Percentiles rank a stretch among this genome's conserved stretches.
These are phyloP conservation scores for Gonatopus flavifemur DNA, from an alignment of 1,140 invertebrate species.

Conservation along the genomic window DNA sequence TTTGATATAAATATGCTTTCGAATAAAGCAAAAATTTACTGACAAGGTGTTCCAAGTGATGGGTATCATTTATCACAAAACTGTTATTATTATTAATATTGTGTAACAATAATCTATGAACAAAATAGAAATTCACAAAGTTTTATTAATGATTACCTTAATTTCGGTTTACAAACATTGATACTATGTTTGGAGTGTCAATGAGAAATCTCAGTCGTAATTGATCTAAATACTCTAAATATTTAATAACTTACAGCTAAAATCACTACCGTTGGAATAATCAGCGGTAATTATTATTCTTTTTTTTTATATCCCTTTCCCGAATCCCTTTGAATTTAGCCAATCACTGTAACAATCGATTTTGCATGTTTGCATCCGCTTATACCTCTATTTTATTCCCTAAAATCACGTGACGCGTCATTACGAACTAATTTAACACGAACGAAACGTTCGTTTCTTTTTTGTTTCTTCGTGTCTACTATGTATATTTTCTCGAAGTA, in stretches of 20 bases:
- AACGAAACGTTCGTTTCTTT: too few relatives aligned
- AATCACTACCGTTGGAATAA: slow-evolving; percentile 29
- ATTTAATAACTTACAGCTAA: slow-evolving; percentile 34
- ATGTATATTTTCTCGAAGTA: slow-evolving; percentile 21
- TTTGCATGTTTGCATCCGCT: background rate
- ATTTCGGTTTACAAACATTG: slow-evolving; percentile 21
- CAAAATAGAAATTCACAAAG: too few relatives aligned
- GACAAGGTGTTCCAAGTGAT: too few relatives aligned
- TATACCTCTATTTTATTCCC: slow-evolving; percentile 31
- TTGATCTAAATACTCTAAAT: slow-evolving; percentile 30
- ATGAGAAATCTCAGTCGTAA: slow-evolving; percentile 26
- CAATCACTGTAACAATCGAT: background rate
- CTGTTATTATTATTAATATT: too few relatives aligned
- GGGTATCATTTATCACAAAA: too few relatives aligned
- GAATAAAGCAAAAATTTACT: too few relatives aligned
- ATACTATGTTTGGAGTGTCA: slow-evolving; percentile 28
- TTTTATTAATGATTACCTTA: too few relatives aligned
- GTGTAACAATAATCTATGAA: too few relatives aligned
- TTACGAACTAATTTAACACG: slow-evolving; percentile 38
- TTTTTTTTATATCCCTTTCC: too few relatives aligned
- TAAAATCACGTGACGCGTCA: slow-evolving; percentile 32
- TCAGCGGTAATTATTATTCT: slow-evolving; percentile 33
- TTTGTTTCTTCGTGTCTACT: slow-evolving; percentile 9
- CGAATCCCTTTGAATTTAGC: background rate
- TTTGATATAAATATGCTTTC: too few relatives aligned